Evolutionary conservation across 2,888 invertebrate species (phyloP), one percentile per base, ranked within the genome.

Genomic region (Sipha maydis): DNA sequence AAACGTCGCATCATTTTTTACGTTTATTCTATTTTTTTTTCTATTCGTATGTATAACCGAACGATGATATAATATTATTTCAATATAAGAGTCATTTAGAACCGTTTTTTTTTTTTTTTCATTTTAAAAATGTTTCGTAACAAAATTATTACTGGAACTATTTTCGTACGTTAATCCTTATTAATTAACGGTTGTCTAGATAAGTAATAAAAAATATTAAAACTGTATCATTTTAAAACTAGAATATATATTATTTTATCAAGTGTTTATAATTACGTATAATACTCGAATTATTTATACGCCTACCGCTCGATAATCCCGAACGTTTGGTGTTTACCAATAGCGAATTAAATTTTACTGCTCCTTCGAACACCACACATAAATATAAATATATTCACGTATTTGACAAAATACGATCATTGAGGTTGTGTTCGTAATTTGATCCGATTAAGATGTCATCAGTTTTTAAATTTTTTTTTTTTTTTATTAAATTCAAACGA

Each of bases 371-470:
- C 69, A 21, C 34, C 61, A 38, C 19, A 1, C 61, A 5, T n/a
- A n/a, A n/a, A n/a, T n/a, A n/a, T n/a, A n/a, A n/a, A n/a, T n/a
- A n/a, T 19, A 17, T 54, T 34, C 34, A 80, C 19, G 41, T 41
- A 67, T 80, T 67, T 19, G 19, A 28, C 61, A 67, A 67, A 71
- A 54, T 71, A 71, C 25, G 48, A 28, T 14, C 69, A 25, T 77
- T 17, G 83, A 48, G 48, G 1, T 48, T 21, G 31, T 21, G 25
- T 4, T 71, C 25, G 71, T 83, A 83, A 83, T 83, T 71, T 71
- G 71, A 83, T 83, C 83, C 69, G 69, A 48, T 83, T 71, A 71
- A 48, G 28, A 83, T 54, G 83, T 83, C 83, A 83, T 83, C 83
- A 31, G 83, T 71, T 71, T 83, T 71, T 71, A 31, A 3, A 4